Conservation (phyloP, 2,113 vertebrate species). For the Gambusia affinis region DNA sequence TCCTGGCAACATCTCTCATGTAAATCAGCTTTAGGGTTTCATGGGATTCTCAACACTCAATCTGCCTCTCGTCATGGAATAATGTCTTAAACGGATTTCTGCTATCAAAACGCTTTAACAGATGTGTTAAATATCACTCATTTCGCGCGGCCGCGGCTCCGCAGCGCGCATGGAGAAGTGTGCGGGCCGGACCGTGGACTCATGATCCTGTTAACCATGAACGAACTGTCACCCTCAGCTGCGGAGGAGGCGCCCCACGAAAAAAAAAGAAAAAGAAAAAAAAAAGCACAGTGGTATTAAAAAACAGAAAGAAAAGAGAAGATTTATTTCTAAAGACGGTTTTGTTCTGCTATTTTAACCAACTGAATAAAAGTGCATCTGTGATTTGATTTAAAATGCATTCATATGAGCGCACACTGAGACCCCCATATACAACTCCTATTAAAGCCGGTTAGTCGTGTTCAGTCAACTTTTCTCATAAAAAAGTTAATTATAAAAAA, state of each 20-base stretch:
- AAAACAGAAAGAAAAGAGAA: conserved; percentile 85
- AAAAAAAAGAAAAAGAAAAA: conserved; percentile 75
- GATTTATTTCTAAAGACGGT: conserved; percentile 92
- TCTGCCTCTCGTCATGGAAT: conserved; percentile 80
- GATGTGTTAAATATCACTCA: conserved; percentile 94
- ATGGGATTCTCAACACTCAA: conserved; percentile 79
- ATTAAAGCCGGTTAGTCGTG: conserved; percentile 75
- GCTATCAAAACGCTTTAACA: conserved; percentile 87
- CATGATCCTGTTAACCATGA: conserved; percentile 99
- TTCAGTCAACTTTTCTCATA: conserved; percentile 66
- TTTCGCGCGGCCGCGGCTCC: conserved; percentile 78
- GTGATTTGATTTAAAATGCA: conserved; percentile 96
- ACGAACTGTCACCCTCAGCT: conserved; percentile 99
- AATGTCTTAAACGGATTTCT: conserved; percentile 82
- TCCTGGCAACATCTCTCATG: conserved; percentile 54
- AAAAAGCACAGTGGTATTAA: conserved; percentile 84
- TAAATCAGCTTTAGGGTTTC: conserved; percentile 72
- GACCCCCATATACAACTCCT: conserved; percentile 72
- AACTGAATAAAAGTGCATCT: conserved; percentile 91
- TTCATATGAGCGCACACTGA: conserved; percentile 75
- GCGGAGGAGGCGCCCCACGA: conserved; percentile 76
- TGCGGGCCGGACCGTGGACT: conserved; percentile 85
- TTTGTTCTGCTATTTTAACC: conserved; percentile 92
- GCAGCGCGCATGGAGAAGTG: conserved; percentile 82
- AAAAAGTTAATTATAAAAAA: conserved; percentile 10